These are phyloP conservation scores for Megamerina dolium DNA, from an alignment of 2,888 invertebrate genomes.

Conservation along the genomic window DNA sequence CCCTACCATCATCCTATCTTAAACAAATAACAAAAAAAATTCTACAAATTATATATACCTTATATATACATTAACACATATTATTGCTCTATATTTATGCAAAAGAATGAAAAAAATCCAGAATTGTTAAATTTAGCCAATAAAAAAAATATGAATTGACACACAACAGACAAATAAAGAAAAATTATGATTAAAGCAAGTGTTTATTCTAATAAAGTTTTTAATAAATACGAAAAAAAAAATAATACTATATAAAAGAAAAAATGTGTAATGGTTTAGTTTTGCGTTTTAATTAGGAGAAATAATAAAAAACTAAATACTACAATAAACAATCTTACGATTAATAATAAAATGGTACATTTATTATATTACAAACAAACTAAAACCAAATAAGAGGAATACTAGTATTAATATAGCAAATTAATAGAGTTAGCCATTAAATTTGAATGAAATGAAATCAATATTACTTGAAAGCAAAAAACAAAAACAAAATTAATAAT, in stretches of 20 bases:
- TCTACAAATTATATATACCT: background rate
- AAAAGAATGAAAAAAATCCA: slow-evolving; percentile 20
- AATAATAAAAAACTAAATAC: slow-evolving; percentile 38
- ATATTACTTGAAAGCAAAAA: no score
- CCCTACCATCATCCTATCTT: background rate
- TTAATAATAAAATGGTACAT: no score
- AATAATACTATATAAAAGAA: slow-evolving; percentile 14
- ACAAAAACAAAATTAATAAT: slow-evolving; percentile 6
- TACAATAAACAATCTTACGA: slow-evolving; percentile 29
- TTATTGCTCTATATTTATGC: background rate
- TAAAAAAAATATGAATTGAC: slow-evolving; percentile 22
- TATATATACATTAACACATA: slow-evolving; percentile 1
- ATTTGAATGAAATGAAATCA: no score
- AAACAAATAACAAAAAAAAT: background rate
- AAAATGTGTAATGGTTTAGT: no score
- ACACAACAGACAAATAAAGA: slow-evolving; percentile 20
- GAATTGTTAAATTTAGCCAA: slow-evolving; percentile 18
- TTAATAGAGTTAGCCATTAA: no score
- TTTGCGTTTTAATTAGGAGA: no score
- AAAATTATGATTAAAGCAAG: slow-evolving; percentile 14
- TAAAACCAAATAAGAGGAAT: no score
- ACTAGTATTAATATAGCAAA: slow-evolving; percentile 1
- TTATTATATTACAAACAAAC: slow-evolving; percentile 16
- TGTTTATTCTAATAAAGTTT: slow-evolving; percentile 25
- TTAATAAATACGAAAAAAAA: slow-evolving; percentile 22